These are phyloP conservation scores for Pseudochromis fuscus DNA, from an alignment of 2,797 vertebrate species.

Conservation along the genomic window DNA sequence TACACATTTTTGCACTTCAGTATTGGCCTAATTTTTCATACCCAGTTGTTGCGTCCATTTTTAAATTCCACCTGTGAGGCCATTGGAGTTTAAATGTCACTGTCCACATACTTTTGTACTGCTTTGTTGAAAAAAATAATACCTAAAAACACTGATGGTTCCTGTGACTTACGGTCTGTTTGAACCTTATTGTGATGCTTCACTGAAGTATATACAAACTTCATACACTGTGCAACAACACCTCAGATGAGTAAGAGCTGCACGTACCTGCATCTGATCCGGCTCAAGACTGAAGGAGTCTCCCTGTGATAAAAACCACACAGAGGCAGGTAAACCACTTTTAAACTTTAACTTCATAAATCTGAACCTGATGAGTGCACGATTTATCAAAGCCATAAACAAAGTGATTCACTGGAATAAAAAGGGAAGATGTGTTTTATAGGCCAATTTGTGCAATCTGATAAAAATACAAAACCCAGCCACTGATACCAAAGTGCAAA, in stretches of 20 bases:
- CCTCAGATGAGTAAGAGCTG: background rate
- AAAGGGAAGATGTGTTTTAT: slow-evolving; percentile 26
- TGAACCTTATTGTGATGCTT: background rate
- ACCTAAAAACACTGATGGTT: no score
- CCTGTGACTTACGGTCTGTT: no score
- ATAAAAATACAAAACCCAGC: background rate
- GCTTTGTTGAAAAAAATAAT: no score
- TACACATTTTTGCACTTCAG: no score
- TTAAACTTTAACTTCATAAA: slow-evolving; percentile 51
- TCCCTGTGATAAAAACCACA: slow-evolving; percentile 84
- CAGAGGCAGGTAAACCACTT: background rate
- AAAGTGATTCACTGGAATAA: background rate
- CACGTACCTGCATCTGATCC: slow-evolving; percentile 96
- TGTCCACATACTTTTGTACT: no score
- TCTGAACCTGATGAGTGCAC: background rate
- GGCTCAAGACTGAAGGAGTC: slow-evolving; percentile 88
- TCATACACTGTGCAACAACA: background rate
- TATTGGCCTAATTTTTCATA: no score
- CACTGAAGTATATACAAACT: no score
- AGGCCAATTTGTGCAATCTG: slow-evolving; percentile 5
- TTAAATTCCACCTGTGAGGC: no score
- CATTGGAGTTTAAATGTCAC: no score
- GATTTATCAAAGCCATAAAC: slow-evolving; percentile 45
- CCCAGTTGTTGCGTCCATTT: no score
- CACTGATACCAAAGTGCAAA: slow-evolving; percentile 29